A percentile compares a stretch with the other conserved stretches of the same genome.
These are phyloP conservation scores for Cettia cetti DNA, from an alignment of 2,113 vertebrate species.

Conservation along the genomic window DNA sequence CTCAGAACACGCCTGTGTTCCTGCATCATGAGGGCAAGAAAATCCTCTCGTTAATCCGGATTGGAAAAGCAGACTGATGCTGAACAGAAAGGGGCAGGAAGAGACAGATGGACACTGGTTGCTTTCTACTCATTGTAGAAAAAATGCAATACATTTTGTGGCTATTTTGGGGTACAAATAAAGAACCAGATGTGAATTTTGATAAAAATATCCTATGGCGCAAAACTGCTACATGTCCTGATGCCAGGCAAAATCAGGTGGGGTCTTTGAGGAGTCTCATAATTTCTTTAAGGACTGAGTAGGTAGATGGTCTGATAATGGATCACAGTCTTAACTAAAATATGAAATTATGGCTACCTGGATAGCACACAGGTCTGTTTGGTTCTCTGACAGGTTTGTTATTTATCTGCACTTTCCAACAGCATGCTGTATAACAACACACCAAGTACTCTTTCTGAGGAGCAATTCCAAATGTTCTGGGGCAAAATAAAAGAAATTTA, in stretches of 20 bases:
- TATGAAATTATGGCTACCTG: neutral
- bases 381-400: neutral
- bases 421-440: neutral
- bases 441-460: neutral
- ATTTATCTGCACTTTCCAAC: neutral
- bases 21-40: constrained; percentile 9
- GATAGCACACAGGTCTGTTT: neutral
- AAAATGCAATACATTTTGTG: neutral
- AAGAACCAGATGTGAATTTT: neutral
- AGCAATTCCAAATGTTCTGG: neutral
- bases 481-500: neutral
- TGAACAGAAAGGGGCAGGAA: neutral
- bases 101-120: neutral
- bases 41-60: constrained; percentile 6
- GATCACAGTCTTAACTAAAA: neutral
- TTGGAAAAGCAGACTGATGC: neutral
- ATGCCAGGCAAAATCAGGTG: neutral
- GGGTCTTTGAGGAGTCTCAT: neutral
- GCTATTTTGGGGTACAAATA: neutral
- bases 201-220: neutral
- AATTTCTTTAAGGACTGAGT: neutral
- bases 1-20: neutral
- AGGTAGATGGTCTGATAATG: neutral
- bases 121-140: neutral
- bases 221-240: neutral